Conservation (phyloP, 2,113 vertebrate genomes). For the Eira barbara region DNA sequence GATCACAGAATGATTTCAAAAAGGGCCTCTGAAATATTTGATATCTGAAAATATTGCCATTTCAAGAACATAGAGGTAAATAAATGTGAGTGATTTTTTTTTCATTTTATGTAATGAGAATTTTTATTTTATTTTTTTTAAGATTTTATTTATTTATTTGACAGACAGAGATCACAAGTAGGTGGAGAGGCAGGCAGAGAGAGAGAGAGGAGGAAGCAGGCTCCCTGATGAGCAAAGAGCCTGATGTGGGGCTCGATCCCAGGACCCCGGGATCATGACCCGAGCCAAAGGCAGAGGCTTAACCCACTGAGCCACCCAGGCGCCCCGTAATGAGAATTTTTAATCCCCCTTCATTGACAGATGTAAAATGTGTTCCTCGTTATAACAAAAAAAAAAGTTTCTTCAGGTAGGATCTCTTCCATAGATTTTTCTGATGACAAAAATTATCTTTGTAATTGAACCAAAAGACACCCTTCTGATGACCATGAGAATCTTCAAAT, state of each 20-base stretch:
- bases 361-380: neutral
- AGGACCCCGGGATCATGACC: too few relatives aligned
- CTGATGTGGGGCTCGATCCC: too few relatives aligned
- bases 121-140: too few relatives aligned
- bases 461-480: neutral
- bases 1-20: neutral
- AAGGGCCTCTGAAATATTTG: neutral
- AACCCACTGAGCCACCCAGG: too few relatives aligned
- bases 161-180: too few relatives aligned
- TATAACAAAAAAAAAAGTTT: neutral
- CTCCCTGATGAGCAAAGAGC: too few relatives aligned
- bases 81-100: neutral
- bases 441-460: conserved; percentile 27
- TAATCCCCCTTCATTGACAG: neutral
- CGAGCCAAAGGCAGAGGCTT: too few relatives aligned
- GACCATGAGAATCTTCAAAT: neutral
- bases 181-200: too few relatives aligned
- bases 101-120: neutral
- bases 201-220: too few relatives aligned
- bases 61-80: neutral
- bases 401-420: neutral
- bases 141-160: too few relatives aligned
- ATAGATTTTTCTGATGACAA: neutral
- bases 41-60: neutral
- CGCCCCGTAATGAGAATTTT: neutral